phyloP scores from a whole-genome alignment of 1,140 invertebrate genomes.

The Cotesia typhae region DNA sequence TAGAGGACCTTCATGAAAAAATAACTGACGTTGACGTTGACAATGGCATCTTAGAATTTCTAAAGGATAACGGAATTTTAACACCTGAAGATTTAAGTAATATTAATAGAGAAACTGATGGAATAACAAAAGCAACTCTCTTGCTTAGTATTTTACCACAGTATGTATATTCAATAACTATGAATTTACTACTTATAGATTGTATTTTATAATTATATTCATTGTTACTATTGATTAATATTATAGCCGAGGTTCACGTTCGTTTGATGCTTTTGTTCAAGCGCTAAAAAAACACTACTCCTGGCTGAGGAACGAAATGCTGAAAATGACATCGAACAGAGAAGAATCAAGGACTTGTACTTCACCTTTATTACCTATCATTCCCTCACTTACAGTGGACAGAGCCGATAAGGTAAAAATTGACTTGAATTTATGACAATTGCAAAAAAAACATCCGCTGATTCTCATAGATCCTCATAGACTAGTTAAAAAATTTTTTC shows the following conservation, averaged over 20 bases:
- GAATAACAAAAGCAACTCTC: slow-evolving; percentile 45
- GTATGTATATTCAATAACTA: slow-evolving; percentile 39
- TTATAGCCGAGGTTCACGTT: slow-evolving; percentile 52
- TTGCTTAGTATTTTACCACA: slow-evolving; percentile 54
- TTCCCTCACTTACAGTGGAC: too few relatives aligned
- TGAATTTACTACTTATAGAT: too few relatives aligned
- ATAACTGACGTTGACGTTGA: slow-evolving; percentile 59
- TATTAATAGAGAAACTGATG: slow-evolving; percentile 47
- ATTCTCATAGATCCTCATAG: too few relatives aligned
- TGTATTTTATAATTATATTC: too few relatives aligned
- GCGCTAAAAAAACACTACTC: slow-evolving; percentile 54
- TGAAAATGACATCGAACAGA: slow-evolving; percentile 43
- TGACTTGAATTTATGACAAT: too few relatives aligned
- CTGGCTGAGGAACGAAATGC: slow-evolving; percentile 56
- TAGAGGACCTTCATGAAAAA: slow-evolving; percentile 44
- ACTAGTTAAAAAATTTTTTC: too few relatives aligned
- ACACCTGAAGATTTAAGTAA: slow-evolving; percentile 47
- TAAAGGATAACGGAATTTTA: slow-evolving; percentile 52
- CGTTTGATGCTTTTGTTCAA: slow-evolving; percentile 55
- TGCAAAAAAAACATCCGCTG: too few relatives aligned
- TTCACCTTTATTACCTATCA: too few relatives aligned
- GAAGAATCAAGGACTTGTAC: too few relatives aligned
- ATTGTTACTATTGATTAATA: slow-evolving; percentile 21
- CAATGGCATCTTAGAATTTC: slow-evolving; percentile 52
- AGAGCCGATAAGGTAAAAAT: too few relatives aligned